A percentile compares a stretch with the other conserved stretches of the same genome.
Evolutionary conservation across 2,888 invertebrate genomes (phyloP).

Genomic region (Stenotaenia linearis): DNA sequence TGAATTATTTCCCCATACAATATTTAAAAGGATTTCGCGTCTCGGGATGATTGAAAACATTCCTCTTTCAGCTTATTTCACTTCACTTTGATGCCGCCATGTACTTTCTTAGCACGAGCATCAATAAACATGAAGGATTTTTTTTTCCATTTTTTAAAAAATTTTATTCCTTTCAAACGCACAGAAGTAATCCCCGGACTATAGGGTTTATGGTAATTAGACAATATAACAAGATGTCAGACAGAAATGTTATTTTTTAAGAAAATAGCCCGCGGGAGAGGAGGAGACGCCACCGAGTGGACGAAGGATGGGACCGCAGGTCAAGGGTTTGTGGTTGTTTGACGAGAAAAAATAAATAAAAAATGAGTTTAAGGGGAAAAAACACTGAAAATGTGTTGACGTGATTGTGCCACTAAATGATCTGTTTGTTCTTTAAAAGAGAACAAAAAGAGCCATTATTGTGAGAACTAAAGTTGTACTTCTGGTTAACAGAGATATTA

Average conservation of each 20-base stretch:
- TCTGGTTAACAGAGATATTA: no score
- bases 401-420: constrained; percentile 23
- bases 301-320: constrained; percentile 23
- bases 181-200: neutral
- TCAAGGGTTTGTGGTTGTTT: constrained; percentile 11
- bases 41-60: neutral
- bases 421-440: neutral
- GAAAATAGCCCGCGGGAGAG: neutral
- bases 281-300: neutral
- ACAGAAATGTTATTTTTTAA: neutral
- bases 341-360: neutral
- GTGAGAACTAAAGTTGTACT: no score
- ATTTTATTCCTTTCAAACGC: neutral
- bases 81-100: neutral
- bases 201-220: neutral
- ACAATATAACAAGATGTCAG: constrained; percentile 7
- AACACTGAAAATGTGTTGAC: neutral
- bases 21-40: neutral
- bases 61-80: neutral
- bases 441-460: neutral
- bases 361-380: neutral
- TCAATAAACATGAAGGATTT: neutral
- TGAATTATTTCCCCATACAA: neutral
- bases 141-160: neutral
- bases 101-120: neutral